These are phyloP conservation scores for Adelges cooleyi DNA, from an alignment of 1,140 invertebrate species.

Conservation along the genomic window DNA sequence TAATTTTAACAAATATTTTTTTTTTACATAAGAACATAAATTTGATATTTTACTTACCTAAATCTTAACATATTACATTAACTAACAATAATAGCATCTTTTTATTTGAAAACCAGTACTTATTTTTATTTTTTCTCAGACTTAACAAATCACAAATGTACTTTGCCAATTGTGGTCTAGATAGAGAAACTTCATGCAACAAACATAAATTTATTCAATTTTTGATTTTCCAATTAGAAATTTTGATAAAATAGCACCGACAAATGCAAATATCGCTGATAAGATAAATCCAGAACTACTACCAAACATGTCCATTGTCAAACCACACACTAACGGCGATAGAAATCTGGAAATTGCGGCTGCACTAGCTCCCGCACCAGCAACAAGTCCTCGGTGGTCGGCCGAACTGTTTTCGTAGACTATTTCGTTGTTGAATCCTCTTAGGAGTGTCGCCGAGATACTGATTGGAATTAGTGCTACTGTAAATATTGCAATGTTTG, in stretches of 20 bases:
- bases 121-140: neutral
- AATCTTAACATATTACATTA: neutral
- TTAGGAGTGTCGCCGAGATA: conserved; percentile 1
- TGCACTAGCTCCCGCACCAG: conserved; percentile 20
- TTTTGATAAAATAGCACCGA: neutral
- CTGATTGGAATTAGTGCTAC: conserved; percentile 6
- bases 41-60: too few relatives aligned
- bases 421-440: conserved; percentile 24
- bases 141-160: neutral
- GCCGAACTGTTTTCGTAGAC: conserved; percentile 3
- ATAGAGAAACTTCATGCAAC: neutral
- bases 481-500: conserved; percentile 11
- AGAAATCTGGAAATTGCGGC: conserved; percentile 10
- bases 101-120: conserved; percentile 25
- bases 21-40: too few relatives aligned
- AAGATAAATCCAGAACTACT: conserved; percentile 17
- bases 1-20: too few relatives aligned
- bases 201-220: neutral
- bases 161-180: too few relatives aligned
- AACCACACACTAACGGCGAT: conserved; percentile 14
- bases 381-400: conserved; percentile 12
- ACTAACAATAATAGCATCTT: conserved; percentile 18
- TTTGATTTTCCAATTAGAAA: neutral
- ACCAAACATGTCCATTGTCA: conserved; percentile 18
- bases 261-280: conserved; percentile 8